A percentile compares a stretch with the other conserved stretches of the same genome.
These are phyloP conservation scores for Euwallacea similis DNA, from an alignment of 1,140 invertebrate genomes.

Conservation along the genomic window DNA sequence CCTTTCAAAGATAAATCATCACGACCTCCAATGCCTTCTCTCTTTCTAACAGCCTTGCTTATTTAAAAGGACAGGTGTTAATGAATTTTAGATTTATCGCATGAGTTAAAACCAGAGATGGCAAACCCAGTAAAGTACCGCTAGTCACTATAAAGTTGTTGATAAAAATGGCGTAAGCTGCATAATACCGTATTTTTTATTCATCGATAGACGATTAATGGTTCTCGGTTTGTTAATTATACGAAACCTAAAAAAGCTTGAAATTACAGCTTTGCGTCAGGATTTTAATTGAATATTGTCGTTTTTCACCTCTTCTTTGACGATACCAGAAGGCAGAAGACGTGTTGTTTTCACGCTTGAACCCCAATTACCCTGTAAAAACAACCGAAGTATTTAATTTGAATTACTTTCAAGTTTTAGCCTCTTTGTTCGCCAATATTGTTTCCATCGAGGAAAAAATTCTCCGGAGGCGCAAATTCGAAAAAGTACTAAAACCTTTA, in stretches of 20 bases:
- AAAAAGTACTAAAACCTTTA: constrained; percentile 4
- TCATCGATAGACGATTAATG: neutral
- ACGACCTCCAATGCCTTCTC: constrained; percentile 1
- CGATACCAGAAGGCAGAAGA: neutral
- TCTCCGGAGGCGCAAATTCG: neutral
- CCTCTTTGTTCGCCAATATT: neutral
- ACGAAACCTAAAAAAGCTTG: neutral
- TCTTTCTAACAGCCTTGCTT: neutral
- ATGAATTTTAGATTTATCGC: constrained; percentile 11
- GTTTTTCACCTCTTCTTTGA: neutral
- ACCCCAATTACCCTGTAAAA: neutral
- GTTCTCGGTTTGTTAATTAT: neutral
- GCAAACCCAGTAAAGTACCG: neutral
- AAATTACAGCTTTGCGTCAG: neutral
- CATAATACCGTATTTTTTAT: neutral
- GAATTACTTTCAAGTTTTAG: neutral
- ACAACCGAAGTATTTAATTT: neutral
- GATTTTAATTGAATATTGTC: constrained; percentile 10
- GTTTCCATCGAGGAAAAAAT: neutral
- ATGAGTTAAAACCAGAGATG: neutral
- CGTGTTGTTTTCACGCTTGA: constrained; percentile 10
- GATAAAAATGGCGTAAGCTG: neutral
- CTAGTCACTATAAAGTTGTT: neutral
- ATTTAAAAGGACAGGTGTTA: neutral
- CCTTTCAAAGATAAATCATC: constrained; percentile 10